These are phyloP conservation scores for Hippocampus zosterae DNA, from an alignment of 2,113 vertebrate genomes.

Conservation along the genomic window DNA sequence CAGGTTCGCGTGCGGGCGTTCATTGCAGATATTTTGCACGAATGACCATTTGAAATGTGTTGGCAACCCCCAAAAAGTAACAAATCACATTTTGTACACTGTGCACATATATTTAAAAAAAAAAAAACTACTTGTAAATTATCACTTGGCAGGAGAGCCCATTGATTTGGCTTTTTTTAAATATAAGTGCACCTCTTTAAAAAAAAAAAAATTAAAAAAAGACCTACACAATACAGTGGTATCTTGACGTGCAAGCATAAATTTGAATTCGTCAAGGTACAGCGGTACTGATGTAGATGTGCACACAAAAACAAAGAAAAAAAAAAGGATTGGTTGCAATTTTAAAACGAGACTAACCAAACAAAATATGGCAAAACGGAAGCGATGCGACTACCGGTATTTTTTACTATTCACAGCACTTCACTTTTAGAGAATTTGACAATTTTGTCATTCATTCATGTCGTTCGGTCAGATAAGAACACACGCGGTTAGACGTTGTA, in stretches of 20 bases:
- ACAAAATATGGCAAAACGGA: neutral
- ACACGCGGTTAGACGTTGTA: neutral
- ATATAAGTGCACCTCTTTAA: too few species aligned
- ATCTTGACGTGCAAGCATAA: too few species aligned
- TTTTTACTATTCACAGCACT: too few species aligned
- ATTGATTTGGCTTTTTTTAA: too few species aligned
- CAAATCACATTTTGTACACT: neutral
- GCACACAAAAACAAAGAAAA: too few species aligned
- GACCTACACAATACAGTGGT: too few species aligned
- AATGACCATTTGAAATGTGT: conserved; percentile 2
- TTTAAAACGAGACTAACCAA: neutral
- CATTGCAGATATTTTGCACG: neutral
- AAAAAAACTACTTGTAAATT: too few species aligned
- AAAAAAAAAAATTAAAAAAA: too few species aligned
- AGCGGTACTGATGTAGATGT: neutral
- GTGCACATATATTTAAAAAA: neutral
- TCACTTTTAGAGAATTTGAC: neutral
- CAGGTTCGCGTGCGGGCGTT: neutral
- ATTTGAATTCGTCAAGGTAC: neutral
- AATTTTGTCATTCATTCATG: too few species aligned
- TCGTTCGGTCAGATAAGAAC: neutral
- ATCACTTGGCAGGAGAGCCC: too few species aligned
- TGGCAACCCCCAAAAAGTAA: neutral
- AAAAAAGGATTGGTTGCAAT: too few species aligned
- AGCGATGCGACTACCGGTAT: neutral